Evolutionary conservation across 1,140 invertebrate genomes (phyloP).

Genomic region (Galleria mellonella): DNA sequence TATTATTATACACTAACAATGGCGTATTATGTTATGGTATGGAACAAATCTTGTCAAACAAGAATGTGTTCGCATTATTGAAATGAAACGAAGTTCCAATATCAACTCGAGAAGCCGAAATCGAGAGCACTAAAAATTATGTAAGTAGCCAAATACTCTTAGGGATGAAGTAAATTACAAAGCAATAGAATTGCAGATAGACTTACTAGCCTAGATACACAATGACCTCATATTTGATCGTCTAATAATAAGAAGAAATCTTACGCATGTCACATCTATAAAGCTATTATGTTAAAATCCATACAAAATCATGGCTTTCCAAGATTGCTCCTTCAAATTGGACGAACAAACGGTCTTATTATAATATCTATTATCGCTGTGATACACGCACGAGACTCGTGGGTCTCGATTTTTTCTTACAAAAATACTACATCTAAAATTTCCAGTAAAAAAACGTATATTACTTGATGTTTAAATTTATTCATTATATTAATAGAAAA

Average conservation of each 20-base stretch:
- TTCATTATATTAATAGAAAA: slow-evolving; percentile 65
- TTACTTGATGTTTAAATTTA: slow-evolving; percentile 61
- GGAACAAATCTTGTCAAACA: too few relatives aligned
- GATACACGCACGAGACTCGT: slow-evolving; percentile 60
- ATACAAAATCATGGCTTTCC: slow-evolving; percentile 7
- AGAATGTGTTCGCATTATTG: too few relatives aligned
- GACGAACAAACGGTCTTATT: slow-evolving; percentile 39
- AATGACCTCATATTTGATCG: slow-evolving; percentile 32
- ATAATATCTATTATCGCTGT: slow-evolving; percentile 69
- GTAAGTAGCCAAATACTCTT: slow-evolving; percentile 10
- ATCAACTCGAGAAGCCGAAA: neutral
- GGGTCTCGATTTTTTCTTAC: slow-evolving; percentile 50
- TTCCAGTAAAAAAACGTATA: slow-evolving; percentile 70
- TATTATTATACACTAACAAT: neutral
- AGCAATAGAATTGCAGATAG: slow-evolving; percentile 51
- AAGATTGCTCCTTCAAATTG: slow-evolving; percentile 40
- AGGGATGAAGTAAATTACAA: slow-evolving; percentile 19
- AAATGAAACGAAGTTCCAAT: too few relatives aligned
- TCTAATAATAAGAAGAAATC: slow-evolving; percentile 44
- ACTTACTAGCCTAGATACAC: slow-evolving; percentile 50
- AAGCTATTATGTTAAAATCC: slow-evolving; percentile 6
- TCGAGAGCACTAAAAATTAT: neutral
- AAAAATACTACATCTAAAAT: slow-evolving; percentile 69
- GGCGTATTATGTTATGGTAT: neutral
- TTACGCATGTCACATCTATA: slow-evolving; percentile 11